Evolutionary conservation across 2,113 vertebrate genomes (phyloP).

Genomic region (Hipposideros armiger): DNA sequence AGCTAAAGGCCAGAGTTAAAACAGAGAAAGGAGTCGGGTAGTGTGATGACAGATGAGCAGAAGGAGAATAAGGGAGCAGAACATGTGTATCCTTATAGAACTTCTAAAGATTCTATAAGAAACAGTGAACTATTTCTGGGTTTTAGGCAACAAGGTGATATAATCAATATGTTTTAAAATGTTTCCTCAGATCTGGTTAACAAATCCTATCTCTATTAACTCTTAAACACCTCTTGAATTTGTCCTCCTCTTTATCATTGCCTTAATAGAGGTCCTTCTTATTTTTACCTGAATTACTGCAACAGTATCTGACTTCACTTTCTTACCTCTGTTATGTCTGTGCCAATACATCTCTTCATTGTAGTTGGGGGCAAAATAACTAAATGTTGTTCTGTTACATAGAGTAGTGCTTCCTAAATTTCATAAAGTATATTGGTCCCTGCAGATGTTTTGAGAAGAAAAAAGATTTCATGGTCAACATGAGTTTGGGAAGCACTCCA

Average conservation of each 20-base stretch:
- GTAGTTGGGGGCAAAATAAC: not conserved
- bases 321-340: not conserved
- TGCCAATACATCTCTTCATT: not conserved
- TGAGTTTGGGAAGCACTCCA: not conserved
- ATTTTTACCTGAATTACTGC: not conserved
- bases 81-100: fast-evolving
- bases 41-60: not conserved
- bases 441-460: not conserved
- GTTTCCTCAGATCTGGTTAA: not conserved
- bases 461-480: not conserved
- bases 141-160: not conserved
- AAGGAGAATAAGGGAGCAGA: not conserved
- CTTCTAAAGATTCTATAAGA: not conserved
- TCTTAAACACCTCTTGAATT: not conserved
- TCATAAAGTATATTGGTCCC: not conserved
- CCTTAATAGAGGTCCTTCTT: not conserved
- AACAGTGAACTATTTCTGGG: not conserved
- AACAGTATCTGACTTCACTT: not conserved
- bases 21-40: not conserved
- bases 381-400: not conserved
- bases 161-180: not conserved
- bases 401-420: not conserved
- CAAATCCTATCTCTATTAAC: not conserved
- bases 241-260: not conserved
- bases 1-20: not conserved